Conservation (phyloP, 2,113 vertebrate genomes). For the Tretioscincus oriximinensis region DNA sequence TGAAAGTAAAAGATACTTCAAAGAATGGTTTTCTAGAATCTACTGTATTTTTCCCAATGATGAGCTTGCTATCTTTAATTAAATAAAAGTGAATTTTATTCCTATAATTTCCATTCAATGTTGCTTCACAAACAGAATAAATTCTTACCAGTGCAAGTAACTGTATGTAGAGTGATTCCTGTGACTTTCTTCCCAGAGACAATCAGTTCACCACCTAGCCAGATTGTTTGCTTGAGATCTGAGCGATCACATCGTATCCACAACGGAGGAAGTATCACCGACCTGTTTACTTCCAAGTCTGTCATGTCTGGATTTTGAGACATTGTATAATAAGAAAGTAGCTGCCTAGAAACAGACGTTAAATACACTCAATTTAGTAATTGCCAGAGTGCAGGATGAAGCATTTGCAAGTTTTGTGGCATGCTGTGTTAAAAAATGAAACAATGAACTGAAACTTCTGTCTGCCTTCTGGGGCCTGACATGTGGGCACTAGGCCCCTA, state of each 20-base stretch:
- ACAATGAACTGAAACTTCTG: too few species aligned
- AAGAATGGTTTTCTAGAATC: too few species aligned
- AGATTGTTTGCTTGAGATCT: constrained; percentile 81
- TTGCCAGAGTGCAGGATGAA: background rate
- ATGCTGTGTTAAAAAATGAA: too few species aligned
- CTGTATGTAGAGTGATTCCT: constrained; percentile 77
- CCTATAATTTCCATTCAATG: too few species aligned
- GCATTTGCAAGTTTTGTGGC: background rate
- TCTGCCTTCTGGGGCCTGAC: too few species aligned
- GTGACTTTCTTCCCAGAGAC: constrained; percentile 61
- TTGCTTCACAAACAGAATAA: background rate
- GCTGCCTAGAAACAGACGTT: constrained; percentile 71
- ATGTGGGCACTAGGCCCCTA: too few species aligned
- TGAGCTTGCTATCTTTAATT: too few species aligned
- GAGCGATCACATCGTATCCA: constrained; percentile 90
- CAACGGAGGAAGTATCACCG: constrained; percentile 74
- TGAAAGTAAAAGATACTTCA: too few species aligned
- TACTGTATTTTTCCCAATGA: too few species aligned
- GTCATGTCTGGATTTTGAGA: constrained; percentile 82
- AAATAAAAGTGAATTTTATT: too few species aligned
- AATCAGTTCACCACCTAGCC: constrained; percentile 88
- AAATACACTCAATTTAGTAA: background rate
- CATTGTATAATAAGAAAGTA: constrained; percentile 88
- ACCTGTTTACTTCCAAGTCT: constrained; percentile 45
- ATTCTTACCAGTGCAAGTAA: constrained; percentile 82